A percentile compares a stretch with the other conserved stretches of the same genome.
Conservation (phyloP, 2,888 invertebrate genomes). For the Neoascia interrupta region DNA sequence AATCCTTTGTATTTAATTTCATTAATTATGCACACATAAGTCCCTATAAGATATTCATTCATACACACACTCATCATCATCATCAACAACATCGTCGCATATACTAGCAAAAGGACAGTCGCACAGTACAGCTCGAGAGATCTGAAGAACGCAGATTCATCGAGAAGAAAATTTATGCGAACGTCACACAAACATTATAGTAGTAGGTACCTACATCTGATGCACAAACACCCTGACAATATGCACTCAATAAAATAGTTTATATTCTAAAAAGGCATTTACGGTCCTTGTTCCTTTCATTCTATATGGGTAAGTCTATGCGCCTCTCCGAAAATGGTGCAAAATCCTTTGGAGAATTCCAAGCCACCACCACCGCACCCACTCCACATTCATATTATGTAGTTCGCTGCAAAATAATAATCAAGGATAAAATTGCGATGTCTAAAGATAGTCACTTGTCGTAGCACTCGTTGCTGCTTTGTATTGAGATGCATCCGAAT, state of each 20-base stretch:
- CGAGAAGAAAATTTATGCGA: neutral
- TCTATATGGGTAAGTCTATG: no score
- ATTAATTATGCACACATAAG: constrained; percentile 69
- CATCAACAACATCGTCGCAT: neutral
- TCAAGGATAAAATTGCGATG: constrained; percentile 63
- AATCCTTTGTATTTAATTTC: constrained; percentile 68
- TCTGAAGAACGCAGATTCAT: constrained; percentile 23
- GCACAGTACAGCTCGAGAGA: constrained; percentile 49
- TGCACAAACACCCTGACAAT: neutral
- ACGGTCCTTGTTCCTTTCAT: constrained; percentile 53
- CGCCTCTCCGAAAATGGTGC: constrained; percentile 40
- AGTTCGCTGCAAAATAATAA: constrained; percentile 64
- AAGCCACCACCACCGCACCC: neutral
- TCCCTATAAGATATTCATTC: constrained; percentile 21
- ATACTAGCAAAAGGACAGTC: neutral
- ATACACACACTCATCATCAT: neutral
- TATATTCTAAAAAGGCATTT: constrained; percentile 61
- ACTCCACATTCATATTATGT: constrained; percentile 28
- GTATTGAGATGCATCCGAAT: constrained; percentile 61
- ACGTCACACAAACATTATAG: neutral
- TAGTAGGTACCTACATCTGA: neutral
- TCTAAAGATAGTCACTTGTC: constrained; percentile 52
- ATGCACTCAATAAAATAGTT: constrained; percentile 59
- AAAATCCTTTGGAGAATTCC: constrained; percentile 37
- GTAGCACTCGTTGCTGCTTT: constrained; percentile 13